Conservation (phyloP, 2,888 invertebrate genomes). For the Epistrophella euchroma region DNA sequence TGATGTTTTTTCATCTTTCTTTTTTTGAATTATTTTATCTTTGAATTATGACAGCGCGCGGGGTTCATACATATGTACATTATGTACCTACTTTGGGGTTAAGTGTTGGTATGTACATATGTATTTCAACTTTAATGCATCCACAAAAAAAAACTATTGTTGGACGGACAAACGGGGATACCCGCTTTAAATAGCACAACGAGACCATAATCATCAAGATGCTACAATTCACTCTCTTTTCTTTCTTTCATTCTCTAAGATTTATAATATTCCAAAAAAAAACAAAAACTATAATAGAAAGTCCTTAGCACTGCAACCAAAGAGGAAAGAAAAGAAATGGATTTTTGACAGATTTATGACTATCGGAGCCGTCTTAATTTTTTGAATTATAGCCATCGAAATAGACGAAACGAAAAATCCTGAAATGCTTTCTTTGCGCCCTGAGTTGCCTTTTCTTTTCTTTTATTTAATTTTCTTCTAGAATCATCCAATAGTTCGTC, state of each 20-base stretch:
- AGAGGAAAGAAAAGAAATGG: slow-evolving; percentile 81
- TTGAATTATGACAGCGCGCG: slow-evolving; percentile 28
- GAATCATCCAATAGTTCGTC: slow-evolving; percentile 26
- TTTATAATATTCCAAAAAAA: slow-evolving; percentile 39
- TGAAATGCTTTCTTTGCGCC: slow-evolving; percentile 67
- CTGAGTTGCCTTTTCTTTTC: slow-evolving; percentile 32
- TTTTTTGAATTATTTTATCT: slow-evolving; percentile 40
- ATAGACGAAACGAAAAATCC: slow-evolving; percentile 81
- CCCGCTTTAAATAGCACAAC: slow-evolving; percentile 35
- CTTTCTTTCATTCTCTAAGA: slow-evolving; percentile 28
- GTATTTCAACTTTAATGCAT: slow-evolving; percentile 42
- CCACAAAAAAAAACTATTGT: slow-evolving; percentile 40
- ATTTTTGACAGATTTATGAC: slow-evolving; percentile 84
- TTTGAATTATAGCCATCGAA: slow-evolving; percentile 84
- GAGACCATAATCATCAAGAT: slow-evolving; percentile 55
- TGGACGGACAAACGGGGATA: slow-evolving; percentile 38
- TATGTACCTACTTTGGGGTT: slow-evolving; percentile 41
- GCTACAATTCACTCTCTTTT: slow-evolving; percentile 62
- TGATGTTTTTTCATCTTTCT: slow-evolving; percentile 6
- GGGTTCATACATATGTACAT: background rate
- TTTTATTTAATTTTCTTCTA: slow-evolving; percentile 1
- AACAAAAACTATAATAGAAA: slow-evolving; percentile 43
- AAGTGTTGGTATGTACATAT: slow-evolving; percentile 20
- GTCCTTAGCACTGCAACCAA: slow-evolving; percentile 33
- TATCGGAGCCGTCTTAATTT: slow-evolving; percentile 83